phyloP scores from a whole-genome alignment of 2,113 vertebrate species.

The Anseranas semipalmata region DNA sequence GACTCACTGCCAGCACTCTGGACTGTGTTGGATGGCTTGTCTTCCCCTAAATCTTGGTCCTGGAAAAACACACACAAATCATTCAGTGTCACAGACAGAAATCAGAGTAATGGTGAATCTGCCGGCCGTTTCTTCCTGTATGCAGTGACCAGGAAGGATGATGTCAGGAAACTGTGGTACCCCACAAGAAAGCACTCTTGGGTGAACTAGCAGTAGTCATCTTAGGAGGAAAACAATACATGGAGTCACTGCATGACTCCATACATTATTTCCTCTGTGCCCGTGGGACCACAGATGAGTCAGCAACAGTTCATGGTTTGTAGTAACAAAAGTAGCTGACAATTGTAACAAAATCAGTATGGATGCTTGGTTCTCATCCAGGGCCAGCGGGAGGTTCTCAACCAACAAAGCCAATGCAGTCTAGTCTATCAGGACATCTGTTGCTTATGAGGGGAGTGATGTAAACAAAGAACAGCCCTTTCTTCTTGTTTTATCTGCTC shows the following conservation, averaged over 20 bases:
- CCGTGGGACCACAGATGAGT: constrained; percentile 51
- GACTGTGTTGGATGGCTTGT: background rate
- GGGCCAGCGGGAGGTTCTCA: constrained; percentile 66
- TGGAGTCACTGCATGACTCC: constrained; percentile 41
- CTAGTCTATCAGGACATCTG: constrained; percentile 74
- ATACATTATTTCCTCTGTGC: constrained; percentile 58
- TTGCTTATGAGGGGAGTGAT: constrained; percentile 67
- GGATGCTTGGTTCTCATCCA: constrained; percentile 71
- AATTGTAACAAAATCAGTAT: constrained; percentile 68
- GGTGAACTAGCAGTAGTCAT: constrained; percentile 43
- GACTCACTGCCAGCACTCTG: background rate
- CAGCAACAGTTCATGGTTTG: constrained; percentile 60
- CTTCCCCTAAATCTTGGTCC: background rate
- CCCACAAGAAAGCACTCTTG: constrained; percentile 15
- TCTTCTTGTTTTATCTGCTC: constrained; percentile 62
- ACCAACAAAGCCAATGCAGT: constrained; percentile 66
- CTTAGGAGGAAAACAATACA: constrained; percentile 18
- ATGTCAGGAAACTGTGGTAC: constrained; percentile 14
- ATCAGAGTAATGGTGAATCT: background rate
- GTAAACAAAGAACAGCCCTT: constrained; percentile 68
- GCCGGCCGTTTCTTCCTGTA: background rate
- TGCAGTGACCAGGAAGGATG: background rate
- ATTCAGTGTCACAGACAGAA: background rate
- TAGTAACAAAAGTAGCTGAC: constrained; percentile 69
- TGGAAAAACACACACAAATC: background rate